These are phyloP conservation scores for Festucalex cinctus DNA, from an alignment of 2,113 vertebrate genomes.

Conservation along the genomic window DNA sequence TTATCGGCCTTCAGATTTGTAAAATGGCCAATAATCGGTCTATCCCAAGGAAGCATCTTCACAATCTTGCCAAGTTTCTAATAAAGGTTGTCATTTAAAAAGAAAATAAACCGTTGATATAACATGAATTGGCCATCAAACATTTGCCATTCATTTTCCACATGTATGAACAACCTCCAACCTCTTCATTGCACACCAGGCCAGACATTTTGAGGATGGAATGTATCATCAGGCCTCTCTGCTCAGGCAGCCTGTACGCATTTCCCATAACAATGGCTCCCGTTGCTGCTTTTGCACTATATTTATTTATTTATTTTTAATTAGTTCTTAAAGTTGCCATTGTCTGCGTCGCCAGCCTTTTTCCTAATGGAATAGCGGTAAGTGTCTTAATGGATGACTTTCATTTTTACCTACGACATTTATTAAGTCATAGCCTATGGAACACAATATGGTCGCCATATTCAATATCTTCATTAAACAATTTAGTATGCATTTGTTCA, in stretches of 20 bases:
- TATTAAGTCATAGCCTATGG: slow-evolving; percentile 65
- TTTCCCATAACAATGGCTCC: not conserved
- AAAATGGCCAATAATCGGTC: too few species aligned
- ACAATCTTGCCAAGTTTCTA: too few species aligned
- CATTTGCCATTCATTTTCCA: too few species aligned
- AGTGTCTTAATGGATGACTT: slow-evolving; percentile 42
- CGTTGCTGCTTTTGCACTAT: slow-evolving; percentile 1
- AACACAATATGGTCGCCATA: slow-evolving; percentile 60
- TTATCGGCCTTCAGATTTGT: too few species aligned
- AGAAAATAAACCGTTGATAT: too few species aligned
- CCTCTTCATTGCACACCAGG: not conserved
- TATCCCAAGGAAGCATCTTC: too few species aligned
- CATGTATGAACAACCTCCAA: not conserved
- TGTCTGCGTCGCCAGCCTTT: not conserved
- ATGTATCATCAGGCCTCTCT: not conserved
- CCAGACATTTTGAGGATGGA: not conserved
- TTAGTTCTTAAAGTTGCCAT: slow-evolving; percentile 2
- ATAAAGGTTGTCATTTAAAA: too few species aligned
- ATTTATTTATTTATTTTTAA: slow-evolving; percentile 7
- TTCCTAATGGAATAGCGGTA: slow-evolving; percentile 14
- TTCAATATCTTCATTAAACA: slow-evolving; percentile 67
- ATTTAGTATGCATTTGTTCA: slow-evolving; percentile 56
- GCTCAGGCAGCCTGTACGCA: not conserved
- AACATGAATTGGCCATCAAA: too few species aligned
- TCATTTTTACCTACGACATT: slow-evolving; percentile 54